Conservation (phyloP, 1,140 invertebrate genomes). For the Pseudomyrmex cubaensis region DNA sequence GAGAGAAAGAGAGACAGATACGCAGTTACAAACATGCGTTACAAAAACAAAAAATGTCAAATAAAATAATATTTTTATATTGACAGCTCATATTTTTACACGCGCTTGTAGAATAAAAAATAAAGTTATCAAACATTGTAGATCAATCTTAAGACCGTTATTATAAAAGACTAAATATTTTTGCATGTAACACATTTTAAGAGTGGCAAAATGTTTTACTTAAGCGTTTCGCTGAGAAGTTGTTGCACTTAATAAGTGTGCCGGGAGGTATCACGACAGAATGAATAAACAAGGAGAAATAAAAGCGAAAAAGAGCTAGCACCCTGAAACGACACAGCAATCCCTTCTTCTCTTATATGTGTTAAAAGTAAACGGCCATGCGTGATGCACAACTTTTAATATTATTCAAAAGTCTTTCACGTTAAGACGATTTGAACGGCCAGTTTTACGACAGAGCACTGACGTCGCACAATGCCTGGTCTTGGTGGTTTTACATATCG, state of each 20-base stretch:
- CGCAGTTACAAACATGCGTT: background rate
- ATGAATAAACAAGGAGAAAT: background rate
- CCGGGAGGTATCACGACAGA: background rate
- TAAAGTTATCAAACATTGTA: background rate
- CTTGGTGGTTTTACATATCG: constrained; percentile 79
- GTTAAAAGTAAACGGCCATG: constrained; percentile 29
- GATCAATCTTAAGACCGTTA: background rate
- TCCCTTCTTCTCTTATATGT: background rate
- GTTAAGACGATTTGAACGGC: constrained; percentile 69
- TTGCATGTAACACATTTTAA: background rate
- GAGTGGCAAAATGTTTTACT: background rate
- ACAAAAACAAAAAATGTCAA: background rate
- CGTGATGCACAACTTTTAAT: constrained; percentile 67
- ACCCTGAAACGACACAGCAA: constrained; percentile 2
- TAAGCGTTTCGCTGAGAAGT: background rate
- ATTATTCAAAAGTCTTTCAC: constrained; percentile 76
- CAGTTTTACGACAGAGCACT: constrained; percentile 76
- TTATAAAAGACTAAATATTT: background rate
- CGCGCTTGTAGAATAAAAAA: background rate
- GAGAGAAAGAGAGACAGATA: background rate
- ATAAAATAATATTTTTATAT: background rate
- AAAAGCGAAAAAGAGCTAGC: background rate
- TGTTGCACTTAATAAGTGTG: background rate
- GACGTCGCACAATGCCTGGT: constrained; percentile 69
- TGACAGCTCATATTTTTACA: background rate